Conservation (phyloP, 2,888 invertebrate genomes). For the Ophioninae sp. region DNA sequence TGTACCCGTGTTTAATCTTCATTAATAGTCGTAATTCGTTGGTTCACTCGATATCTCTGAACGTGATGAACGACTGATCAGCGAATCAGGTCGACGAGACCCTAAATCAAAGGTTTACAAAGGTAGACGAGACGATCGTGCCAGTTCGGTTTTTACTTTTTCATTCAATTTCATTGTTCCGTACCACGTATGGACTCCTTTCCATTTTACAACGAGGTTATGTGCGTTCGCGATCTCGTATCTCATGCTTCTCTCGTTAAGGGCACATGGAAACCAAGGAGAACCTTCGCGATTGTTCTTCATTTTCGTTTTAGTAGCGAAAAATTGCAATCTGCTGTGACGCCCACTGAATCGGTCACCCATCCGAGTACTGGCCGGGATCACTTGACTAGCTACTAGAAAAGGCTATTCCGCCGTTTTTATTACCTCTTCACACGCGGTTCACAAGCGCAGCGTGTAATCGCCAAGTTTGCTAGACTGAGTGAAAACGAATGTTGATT, state of each 20-base stretch:
- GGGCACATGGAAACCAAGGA: not conserved
- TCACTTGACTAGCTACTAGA: not conserved
- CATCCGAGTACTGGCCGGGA: not conserved
- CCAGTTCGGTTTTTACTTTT: not conserved
- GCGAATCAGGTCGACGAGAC: conserved; percentile 41
- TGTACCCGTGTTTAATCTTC: not conserved
- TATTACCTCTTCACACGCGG: not conserved
- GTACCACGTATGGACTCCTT: not conserved
- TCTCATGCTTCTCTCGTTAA: not conserved
- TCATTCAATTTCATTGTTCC: not conserved
- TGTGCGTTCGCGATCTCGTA: conserved; percentile 28
- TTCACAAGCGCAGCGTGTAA: not conserved
- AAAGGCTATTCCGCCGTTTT: not conserved
- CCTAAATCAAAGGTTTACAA: conserved; percentile 54
- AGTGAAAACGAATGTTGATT: conserved; percentile 37
- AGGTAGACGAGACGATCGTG: not conserved
- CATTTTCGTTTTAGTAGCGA: not conserved
- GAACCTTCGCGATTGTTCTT: not conserved
- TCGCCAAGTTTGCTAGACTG: not conserved
- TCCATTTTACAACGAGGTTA: conserved; percentile 17
- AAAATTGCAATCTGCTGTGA: not conserved
- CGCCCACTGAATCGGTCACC: not conserved
- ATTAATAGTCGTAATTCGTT: conserved; percentile 10
- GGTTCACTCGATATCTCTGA: conserved; percentile 7
- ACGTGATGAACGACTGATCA: conserved; percentile 22